A percentile compares a stretch with the other conserved stretches of the same genome.
Evolutionary conservation across 2,797 vertebrate genomes (phyloP).

Genomic region (Semaprochilodus insignis): DNA sequence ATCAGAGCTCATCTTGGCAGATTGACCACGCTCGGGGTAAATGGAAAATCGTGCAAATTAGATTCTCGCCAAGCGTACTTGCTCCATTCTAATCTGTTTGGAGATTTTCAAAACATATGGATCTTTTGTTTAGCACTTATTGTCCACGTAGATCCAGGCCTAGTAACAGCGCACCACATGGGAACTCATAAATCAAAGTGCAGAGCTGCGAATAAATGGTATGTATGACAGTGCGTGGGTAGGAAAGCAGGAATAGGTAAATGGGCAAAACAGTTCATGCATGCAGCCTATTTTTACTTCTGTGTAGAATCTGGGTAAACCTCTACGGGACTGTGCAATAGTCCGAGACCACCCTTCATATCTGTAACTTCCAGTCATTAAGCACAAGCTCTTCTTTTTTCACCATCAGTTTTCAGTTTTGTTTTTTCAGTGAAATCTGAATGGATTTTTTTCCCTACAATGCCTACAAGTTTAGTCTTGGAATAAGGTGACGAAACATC

Average conservation of each 20-base stretch:
- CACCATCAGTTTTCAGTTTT: no score
- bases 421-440: no score
- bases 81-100: neutral
- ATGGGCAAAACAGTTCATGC: neutral
- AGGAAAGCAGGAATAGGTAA: neutral
- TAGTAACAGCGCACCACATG: neutral
- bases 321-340: no score
- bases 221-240: neutral
- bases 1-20: constrained; percentile 14
- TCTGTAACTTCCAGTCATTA: no score
- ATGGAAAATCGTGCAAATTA: constrained; percentile 15
- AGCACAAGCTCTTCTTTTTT: no score
- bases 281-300: neutral
- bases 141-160: neutral
- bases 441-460: no score
- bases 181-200: neutral
- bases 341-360: no score
- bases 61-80: neutral
- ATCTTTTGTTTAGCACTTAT: neutral
- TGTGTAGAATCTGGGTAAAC: neutral
- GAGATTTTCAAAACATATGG: constrained; percentile 8
- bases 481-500: no score
- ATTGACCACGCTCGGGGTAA: neutral
- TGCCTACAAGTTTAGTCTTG: no score
- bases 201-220: neutral